Conservation (phyloP, 2,888 invertebrate species). For the Acholoe squamosa region DNA sequence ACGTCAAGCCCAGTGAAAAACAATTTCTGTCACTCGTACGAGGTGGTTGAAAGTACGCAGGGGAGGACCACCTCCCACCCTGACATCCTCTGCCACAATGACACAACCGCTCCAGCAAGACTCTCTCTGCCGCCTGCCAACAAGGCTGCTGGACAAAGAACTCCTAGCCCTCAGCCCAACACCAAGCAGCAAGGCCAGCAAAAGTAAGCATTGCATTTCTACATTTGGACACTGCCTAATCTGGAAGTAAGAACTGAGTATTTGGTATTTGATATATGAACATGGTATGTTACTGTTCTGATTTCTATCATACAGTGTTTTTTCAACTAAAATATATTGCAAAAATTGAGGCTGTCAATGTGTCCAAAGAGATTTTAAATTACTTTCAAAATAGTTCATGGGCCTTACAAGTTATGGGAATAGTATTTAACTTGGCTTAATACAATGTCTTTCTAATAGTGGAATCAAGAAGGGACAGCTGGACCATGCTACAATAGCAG, state of each 20-base stretch:
- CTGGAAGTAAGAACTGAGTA: too few relatives aligned
- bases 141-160: background rate
- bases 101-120: slow-evolving; percentile 12
- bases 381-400: too few relatives aligned
- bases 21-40: slow-evolving; percentile 32
- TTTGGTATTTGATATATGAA: too few relatives aligned
- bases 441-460: background rate
- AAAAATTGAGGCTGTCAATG: too few relatives aligned
- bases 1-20: slow-evolving; percentile 1
- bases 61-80: slow-evolving; percentile 88
- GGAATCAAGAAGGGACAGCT: slow-evolving; percentile 66
- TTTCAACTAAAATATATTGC: too few relatives aligned
- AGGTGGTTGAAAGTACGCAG: slow-evolving; percentile 5
- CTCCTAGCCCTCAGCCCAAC: slow-evolving; percentile 50
- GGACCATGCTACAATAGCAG: slow-evolving; percentile 79
- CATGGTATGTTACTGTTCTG: too few relatives aligned
- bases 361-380: too few relatives aligned
- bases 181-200: background rate
- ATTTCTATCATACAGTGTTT: too few relatives aligned
- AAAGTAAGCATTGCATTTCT: slow-evolving; percentile 18
- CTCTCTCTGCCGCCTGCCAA: slow-evolving; percentile 25
- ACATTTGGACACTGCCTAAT: background rate
- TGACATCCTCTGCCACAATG: slow-evolving; percentile 85
- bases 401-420: too few relatives aligned
- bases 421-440: too few relatives aligned